Evolutionary conservation across 2,797 vertebrate genomes (phyloP).

Genomic region (Sebastes hopkinsi): DNA sequence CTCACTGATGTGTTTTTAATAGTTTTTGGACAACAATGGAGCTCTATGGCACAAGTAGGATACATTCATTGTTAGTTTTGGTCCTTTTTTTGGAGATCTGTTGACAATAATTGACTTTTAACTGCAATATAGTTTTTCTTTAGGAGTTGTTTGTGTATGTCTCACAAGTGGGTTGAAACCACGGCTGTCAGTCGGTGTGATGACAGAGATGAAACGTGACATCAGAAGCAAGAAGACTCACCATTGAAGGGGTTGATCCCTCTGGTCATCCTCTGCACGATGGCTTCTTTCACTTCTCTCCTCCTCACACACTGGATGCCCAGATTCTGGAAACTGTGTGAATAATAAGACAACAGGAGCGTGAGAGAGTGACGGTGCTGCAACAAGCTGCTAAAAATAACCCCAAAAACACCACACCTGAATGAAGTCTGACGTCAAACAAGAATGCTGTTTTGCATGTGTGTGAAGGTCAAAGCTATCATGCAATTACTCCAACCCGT

Average conservation of each 20-base stretch:
- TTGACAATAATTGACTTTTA: too few species aligned
- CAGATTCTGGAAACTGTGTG: constrained; percentile 95
- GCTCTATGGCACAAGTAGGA: not conserved
- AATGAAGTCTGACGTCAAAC: not conserved
- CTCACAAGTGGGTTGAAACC: not conserved
- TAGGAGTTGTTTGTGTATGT: too few species aligned
- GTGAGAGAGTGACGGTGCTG: constrained; percentile 1
- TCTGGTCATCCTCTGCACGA: constrained; percentile 88
- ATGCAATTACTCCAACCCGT: not conserved
- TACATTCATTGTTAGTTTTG: not conserved
- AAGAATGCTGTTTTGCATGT: not conserved
- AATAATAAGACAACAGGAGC: constrained; percentile 2
- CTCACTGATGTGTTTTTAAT: not conserved
- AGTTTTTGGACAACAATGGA: not conserved
- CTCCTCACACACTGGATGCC: constrained; percentile 98
- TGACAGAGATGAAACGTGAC: not conserved
- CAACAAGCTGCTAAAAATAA: not conserved
- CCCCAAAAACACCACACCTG: not conserved
- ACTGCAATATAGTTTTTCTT: too few species aligned
- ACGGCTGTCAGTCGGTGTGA: not conserved
- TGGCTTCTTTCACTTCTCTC: constrained; percentile 94
- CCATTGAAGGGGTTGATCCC: constrained; percentile 95
- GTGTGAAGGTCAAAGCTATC: not conserved
- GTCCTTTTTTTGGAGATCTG: too few species aligned
- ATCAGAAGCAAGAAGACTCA: constrained; percentile 72